phyloP scores from a whole-genome alignment of 2,888 invertebrate species.

The Prostheceraeus crozeri region DNA sequence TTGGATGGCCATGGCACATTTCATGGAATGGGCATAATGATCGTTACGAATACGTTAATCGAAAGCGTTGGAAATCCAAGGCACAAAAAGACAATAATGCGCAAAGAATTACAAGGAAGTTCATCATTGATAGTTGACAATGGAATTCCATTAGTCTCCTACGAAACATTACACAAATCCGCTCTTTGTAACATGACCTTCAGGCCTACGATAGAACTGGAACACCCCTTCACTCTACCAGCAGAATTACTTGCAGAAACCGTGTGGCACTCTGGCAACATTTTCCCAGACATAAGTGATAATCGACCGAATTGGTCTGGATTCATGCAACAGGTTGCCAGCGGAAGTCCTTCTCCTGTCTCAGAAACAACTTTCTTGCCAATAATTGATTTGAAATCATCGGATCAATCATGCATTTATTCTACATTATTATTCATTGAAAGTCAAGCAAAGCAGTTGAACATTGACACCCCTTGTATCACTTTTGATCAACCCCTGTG shows the following conservation, averaged over 20 bases:
- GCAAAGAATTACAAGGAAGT: not conserved
- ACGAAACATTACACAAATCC: not conserved
- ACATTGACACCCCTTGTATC: not conserved
- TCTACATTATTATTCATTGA: constrained; percentile 1
- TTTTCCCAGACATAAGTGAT: not conserved
- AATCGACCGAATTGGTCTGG: constrained; percentile 5
- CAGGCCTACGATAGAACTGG: constrained; percentile 12
- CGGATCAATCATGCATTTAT: constrained; percentile 6
- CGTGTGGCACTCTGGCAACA: constrained; percentile 13
- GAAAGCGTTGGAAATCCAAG: not conserved
- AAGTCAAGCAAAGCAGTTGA: constrained; percentile 1
- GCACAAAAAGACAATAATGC: too few species aligned
- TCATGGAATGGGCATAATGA: constrained; percentile 1
- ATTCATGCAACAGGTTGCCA: not conserved
- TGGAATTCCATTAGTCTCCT: not conserved
- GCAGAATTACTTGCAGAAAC: constrained; percentile 2
- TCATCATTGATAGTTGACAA: not conserved
- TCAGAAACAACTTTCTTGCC: not conserved
- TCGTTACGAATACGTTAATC: not conserved
- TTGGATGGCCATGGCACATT: constrained; percentile 21
- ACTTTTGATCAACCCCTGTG: constrained; percentile 4
- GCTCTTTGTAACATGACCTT: constrained; percentile 2
- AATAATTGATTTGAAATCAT: constrained; percentile 1
- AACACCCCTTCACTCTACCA: constrained; percentile 9
- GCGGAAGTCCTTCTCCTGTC: not conserved